Conservation (phyloP, 2,797 vertebrate genomes). For the Semaprochilodus insignis region DNA sequence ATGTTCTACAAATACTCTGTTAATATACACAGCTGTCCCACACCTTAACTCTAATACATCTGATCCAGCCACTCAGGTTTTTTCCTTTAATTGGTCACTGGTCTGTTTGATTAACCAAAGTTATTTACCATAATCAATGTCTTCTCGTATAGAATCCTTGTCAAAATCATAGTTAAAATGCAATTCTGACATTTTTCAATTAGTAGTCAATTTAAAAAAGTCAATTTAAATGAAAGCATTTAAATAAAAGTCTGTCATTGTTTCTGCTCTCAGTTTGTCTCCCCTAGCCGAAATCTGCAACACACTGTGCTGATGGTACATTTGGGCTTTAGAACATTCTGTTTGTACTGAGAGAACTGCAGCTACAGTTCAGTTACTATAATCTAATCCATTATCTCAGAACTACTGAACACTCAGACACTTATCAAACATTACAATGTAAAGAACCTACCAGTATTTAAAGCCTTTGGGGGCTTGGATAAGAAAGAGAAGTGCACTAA, state of each 20-base stretch:
- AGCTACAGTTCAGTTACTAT: background rate
- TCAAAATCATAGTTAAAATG: too few relatives aligned
- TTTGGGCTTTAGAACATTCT: background rate
- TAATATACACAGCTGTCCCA: too few relatives aligned
- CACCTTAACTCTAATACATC: too few relatives aligned
- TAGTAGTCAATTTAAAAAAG: background rate
- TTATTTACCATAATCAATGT: too few relatives aligned
- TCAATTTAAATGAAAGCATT: background rate
- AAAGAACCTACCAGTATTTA: background rate
- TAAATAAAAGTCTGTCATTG: too few relatives aligned
- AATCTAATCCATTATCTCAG: background rate
- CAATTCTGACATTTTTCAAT: too few relatives aligned
- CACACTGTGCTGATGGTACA: background rate
- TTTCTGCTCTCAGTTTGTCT: background rate
- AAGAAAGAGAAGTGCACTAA: too few relatives aligned
- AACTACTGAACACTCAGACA: background rate
- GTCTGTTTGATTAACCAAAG: too few relatives aligned
- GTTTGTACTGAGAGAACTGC: background rate
- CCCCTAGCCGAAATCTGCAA: background rate
- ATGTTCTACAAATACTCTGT: too few relatives aligned
- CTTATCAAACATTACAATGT: background rate
- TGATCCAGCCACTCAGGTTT: too few relatives aligned
- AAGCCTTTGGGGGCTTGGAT: background rate
- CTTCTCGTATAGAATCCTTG: too few relatives aligned
- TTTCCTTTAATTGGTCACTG: too few relatives aligned